These are phyloP conservation scores for Seriola dumerili DNA, from an alignment of 2,113 vertebrate species.

Conservation along the genomic window DNA sequence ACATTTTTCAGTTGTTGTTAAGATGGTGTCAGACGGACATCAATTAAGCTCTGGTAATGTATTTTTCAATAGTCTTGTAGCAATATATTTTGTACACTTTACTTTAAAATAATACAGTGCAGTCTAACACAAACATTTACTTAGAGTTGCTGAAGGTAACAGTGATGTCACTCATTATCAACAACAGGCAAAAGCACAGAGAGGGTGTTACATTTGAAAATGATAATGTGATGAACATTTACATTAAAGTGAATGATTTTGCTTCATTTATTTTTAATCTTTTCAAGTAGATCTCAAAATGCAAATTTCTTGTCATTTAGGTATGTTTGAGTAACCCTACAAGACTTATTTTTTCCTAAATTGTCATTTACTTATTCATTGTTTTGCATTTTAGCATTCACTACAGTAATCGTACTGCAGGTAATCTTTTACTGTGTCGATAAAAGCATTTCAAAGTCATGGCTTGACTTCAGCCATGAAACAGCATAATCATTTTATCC, in stretches of 20 bases:
- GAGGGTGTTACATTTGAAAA: not conserved
- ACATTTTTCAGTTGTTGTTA: not conserved
- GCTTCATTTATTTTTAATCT: not conserved
- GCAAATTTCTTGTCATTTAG: not conserved
- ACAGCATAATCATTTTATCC: conserved; percentile 30
- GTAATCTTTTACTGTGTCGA: not conserved
- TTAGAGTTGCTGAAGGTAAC: not conserved
- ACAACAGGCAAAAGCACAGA: not conserved
- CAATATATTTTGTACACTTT: conserved; percentile 11
- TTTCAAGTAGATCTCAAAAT: not conserved
- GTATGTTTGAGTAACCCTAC: not conserved
- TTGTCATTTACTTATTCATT: not conserved
- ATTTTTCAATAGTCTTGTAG: not conserved
- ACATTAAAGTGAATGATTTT: not conserved
- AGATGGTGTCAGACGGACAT: not conserved
- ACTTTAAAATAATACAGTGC: not conserved
- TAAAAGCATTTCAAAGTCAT: not conserved
- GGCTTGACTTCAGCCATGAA: not conserved
- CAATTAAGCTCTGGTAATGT: not conserved
- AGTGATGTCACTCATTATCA: not conserved
- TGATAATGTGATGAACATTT: not conserved
- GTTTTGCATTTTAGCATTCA: not conserved
- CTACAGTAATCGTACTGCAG: not conserved
- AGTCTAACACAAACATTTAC: not conserved
- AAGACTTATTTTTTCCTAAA: not conserved